These are phyloP conservation scores for Oryzias curvinotus DNA, from an alignment of 2,113 vertebrate genomes.

Conservation along the genomic window DNA sequence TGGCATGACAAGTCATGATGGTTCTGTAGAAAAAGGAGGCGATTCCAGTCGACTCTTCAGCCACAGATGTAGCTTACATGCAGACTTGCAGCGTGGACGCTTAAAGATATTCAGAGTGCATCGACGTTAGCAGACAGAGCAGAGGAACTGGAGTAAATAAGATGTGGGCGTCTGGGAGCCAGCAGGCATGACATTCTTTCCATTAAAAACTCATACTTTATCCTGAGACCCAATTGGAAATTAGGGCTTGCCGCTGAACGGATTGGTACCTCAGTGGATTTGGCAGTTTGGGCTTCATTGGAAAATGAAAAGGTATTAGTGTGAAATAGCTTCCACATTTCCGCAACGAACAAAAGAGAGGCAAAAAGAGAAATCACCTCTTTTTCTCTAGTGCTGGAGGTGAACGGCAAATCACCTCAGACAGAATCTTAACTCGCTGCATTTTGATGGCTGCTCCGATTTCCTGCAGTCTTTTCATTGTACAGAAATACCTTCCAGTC, in stretches of 20 bases:
- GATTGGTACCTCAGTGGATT: constrained; percentile 41
- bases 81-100: constrained; percentile 10
- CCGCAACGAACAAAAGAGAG: constrained; percentile 34
- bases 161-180: constrained; percentile 48
- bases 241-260: constrained; percentile 35
- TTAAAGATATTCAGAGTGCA: constrained; percentile 33
- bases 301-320: constrained; percentile 50
- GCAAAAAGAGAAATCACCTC: constrained; percentile 16
- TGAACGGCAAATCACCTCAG: constrained; percentile 17
- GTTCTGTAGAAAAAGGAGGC: constrained; percentile 30
- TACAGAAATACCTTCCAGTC: constrained; percentile 15
- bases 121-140: constrained; percentile 39
- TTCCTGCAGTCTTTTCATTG: constrained; percentile 17
- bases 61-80: constrained; percentile 30
- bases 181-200: constrained; percentile 62
- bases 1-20: constrained; percentile 28
- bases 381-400: neutral
- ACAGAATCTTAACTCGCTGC: constrained; percentile 24
- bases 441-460: constrained; percentile 23
- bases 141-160: constrained; percentile 47
- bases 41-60: constrained; percentile 42
- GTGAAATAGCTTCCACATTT: constrained; percentile 47
- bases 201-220: constrained; percentile 66
- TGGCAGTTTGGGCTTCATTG: constrained; percentile 31
- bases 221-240: constrained; percentile 50